A percentile compares a stretch with the other conserved stretches of the same genome.
phyloP scores from a whole-genome alignment of 2,888 invertebrate species.

The Phortica magna region DNA sequence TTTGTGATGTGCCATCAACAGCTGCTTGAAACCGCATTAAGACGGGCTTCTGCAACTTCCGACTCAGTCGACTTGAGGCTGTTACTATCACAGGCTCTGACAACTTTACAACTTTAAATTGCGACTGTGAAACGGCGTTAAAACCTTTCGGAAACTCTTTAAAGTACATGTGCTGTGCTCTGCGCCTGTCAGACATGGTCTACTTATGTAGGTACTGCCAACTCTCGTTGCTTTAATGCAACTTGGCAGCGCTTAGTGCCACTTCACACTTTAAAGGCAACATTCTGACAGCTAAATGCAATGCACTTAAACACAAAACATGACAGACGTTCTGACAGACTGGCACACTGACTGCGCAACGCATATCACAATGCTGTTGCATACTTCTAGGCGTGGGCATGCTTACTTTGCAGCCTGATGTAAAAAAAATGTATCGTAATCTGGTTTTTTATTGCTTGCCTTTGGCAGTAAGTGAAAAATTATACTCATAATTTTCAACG shows the following conservation, averaged over 20 bases:
- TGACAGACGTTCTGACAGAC: constrained; percentile 54
- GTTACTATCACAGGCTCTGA: constrained; percentile 5
- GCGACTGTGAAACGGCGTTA: not conserved
- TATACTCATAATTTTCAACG: constrained; percentile 64
- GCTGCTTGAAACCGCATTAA: constrained; percentile 14
- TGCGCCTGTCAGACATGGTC: constrained; percentile 12
- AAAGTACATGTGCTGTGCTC: not conserved
- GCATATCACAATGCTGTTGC: constrained; percentile 38
- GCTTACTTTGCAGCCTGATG: not conserved
- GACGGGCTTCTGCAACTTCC: constrained; percentile 4
- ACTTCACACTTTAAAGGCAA: constrained; percentile 34
- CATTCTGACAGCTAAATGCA: constrained; percentile 69
- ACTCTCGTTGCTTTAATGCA: not conserved
- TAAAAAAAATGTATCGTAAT: constrained; percentile 29
- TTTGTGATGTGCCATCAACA: not conserved
- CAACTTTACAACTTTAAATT: constrained; percentile 18
- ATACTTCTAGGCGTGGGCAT: constrained; percentile 43
- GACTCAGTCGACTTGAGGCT: not conserved
- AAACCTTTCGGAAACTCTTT: not conserved
- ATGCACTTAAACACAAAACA: constrained; percentile 71
- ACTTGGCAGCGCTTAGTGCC: constrained; percentile 31
- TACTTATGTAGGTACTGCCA: constrained; percentile 14
- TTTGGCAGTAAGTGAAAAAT: constrained; percentile 58
- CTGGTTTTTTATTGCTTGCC: constrained; percentile 31
- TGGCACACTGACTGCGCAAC: constrained; percentile 45